A percentile compares a stretch with the other conserved stretches of the same genome.
These are phyloP conservation scores for Dromaius novaehollandiae DNA, from an alignment of 2,113 vertebrate genomes.

Conservation along the genomic window DNA sequence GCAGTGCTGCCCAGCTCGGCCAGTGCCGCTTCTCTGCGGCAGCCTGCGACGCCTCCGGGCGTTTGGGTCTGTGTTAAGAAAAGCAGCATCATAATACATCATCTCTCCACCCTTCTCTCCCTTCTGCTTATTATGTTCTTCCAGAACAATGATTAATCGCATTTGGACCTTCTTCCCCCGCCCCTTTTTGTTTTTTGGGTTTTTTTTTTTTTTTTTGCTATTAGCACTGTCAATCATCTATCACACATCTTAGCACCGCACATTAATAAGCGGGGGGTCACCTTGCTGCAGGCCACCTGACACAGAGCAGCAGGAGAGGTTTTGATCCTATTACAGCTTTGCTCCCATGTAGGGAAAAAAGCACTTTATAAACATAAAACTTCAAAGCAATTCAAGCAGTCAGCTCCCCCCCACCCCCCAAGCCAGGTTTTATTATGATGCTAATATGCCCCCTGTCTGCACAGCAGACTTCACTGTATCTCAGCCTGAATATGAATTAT, in stretches of 20 bases:
- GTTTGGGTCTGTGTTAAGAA: rapidly evolving
- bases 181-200: not conserved
- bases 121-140: not conserved
- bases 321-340: not conserved
- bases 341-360: not conserved
- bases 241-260: not conserved
- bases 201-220: not conserved
- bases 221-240: not conserved
- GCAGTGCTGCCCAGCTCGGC: not conserved
- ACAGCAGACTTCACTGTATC: not conserved
- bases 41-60: not conserved
- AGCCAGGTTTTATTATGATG: not conserved
- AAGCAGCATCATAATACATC: not conserved
- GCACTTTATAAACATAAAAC: not conserved
- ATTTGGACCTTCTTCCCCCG: not conserved
- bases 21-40: not conserved
- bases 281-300: not conserved
- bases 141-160: not conserved
- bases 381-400: not conserved
- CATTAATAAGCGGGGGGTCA: not conserved
- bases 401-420: not conserved
- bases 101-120: not conserved
- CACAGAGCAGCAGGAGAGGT: not conserved
- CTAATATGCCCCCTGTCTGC: not conserved
- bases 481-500: not conserved